These are phyloP conservation scores for Endomychus coccineus DNA, from an alignment of 2,888 invertebrate species.

Conservation along the genomic window DNA sequence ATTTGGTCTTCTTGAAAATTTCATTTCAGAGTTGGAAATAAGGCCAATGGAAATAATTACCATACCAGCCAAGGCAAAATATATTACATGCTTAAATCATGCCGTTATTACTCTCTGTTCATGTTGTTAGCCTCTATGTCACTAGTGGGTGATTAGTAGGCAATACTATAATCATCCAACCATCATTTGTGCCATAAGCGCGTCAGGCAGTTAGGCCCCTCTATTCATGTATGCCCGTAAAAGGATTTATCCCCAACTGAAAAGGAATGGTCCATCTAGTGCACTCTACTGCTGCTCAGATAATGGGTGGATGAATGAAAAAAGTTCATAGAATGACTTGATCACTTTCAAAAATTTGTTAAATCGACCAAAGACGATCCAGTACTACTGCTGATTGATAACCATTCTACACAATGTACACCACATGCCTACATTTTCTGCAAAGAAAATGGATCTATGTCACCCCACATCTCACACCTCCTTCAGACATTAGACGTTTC, in stretches of 20 bases:
- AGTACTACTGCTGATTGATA: constrained; percentile 30
- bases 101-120: too few relatives aligned
- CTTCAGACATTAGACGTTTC: constrained; percentile 17
- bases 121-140: too few relatives aligned
- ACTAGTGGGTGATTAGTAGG: too few relatives aligned
- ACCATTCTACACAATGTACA: constrained; percentile 27
- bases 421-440: constrained; percentile 14
- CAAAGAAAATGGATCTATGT: constrained; percentile 12
- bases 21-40: too few relatives aligned
- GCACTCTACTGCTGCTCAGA: constrained; percentile 29
- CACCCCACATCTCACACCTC: constrained; percentile 15
- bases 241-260: constrained; percentile 10
- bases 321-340: constrained; percentile 23
- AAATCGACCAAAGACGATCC: constrained; percentile 22
- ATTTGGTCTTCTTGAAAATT: too few relatives aligned
- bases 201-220: constrained; percentile 12
- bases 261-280: constrained; percentile 28
- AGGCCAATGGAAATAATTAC: too few relatives aligned
- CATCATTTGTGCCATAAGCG: constrained; percentile 13
- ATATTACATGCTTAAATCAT: too few relatives aligned
- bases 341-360: constrained; percentile 19
- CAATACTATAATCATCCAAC: too few relatives aligned
- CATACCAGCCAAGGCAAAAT: too few relatives aligned
- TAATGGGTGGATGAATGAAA: constrained; percentile 25
- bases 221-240: constrained; percentile 16